Percentiles rank a stretch among this genome's conserved stretches.
phyloP scores from a whole-genome alignment of 2,113 vertebrate species.

The Diphyllodes magnificus region DNA sequence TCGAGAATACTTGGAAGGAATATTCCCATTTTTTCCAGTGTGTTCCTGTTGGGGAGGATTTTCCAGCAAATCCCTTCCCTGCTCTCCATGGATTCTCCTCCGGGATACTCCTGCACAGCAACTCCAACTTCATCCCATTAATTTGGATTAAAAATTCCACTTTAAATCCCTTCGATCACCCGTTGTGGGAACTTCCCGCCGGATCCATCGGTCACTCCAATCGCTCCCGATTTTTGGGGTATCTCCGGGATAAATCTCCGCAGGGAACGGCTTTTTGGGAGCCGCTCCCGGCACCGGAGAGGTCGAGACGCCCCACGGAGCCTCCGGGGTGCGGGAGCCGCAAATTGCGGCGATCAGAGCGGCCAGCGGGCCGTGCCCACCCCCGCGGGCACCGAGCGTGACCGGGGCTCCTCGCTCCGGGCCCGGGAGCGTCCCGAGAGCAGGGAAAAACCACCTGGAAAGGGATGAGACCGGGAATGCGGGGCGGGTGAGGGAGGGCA shows the following conservation, averaged over 20 bases:
- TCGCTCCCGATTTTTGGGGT: background rate
- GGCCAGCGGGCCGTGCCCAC: background rate
- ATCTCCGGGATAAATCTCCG: background rate
- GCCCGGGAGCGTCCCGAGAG: background rate
- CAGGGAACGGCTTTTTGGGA: background rate
- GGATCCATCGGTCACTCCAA: background rate
- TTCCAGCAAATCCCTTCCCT: background rate
- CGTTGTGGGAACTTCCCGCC: background rate
- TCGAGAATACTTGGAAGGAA: background rate
- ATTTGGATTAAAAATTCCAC: background rate
- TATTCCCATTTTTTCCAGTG: background rate
- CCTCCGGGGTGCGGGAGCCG: background rate
- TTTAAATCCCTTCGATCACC: background rate
- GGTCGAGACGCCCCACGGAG: background rate
- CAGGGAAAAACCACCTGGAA: background rate
- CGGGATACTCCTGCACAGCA: background rate
- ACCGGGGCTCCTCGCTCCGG: background rate
- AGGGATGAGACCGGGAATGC: background rate
- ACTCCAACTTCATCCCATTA: background rate
- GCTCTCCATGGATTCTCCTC: background rate
- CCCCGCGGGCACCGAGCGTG: background rate
- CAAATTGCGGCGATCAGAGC: background rate
- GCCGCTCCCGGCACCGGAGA: background rate
- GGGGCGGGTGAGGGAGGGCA: background rate
- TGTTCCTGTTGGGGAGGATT: background rate